Evolutionary conservation across 2,113 vertebrate species (phyloP).

Genomic region (Mustelus asterias): DNA sequence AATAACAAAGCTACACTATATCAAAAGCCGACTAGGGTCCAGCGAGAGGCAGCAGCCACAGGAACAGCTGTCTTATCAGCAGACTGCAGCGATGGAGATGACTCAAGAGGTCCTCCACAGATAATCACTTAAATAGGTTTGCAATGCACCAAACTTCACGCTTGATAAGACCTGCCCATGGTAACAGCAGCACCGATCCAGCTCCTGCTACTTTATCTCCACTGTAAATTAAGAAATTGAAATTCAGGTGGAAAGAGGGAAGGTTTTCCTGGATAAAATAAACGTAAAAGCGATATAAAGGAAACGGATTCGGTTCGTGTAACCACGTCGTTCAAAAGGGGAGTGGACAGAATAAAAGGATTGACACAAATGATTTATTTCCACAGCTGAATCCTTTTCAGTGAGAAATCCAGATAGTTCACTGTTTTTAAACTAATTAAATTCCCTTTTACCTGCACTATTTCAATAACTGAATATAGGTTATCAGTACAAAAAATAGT

Average conservation of each 20-base stretch:
- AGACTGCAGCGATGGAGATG: slow-evolving; percentile 64
- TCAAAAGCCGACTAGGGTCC: slow-evolving; percentile 51
- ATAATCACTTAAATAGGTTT: slow-evolving; percentile 70
- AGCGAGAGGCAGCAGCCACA: slow-evolving; percentile 55
- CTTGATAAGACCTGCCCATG: slow-evolving; percentile 57
- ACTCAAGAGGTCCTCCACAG: slow-evolving; percentile 65
- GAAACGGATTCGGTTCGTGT: slow-evolving; percentile 18
- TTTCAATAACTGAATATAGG: neutral
- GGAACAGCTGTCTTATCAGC: slow-evolving; percentile 71
- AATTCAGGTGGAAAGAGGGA: slow-evolving; percentile 55
- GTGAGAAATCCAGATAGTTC: neutral
- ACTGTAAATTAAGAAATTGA: slow-evolving; percentile 65
- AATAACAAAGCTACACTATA: slow-evolving; percentile 60
- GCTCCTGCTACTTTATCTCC: slow-evolving; percentile 56
- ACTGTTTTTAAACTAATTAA: neutral
- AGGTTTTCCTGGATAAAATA: neutral
- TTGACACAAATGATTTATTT: neutral
- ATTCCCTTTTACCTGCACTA: neutral
- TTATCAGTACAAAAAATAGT: neutral
- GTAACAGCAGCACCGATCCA: slow-evolving; percentile 52
- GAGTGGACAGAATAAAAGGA: neutral
- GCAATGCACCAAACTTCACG: slow-evolving; percentile 63
- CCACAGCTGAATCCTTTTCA: neutral
- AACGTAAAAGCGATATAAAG: neutral
- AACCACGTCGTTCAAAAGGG: neutral